phyloP scores from a whole-genome alignment of 2,888 invertebrate genomes.

The Uropetala carovei region DNA sequence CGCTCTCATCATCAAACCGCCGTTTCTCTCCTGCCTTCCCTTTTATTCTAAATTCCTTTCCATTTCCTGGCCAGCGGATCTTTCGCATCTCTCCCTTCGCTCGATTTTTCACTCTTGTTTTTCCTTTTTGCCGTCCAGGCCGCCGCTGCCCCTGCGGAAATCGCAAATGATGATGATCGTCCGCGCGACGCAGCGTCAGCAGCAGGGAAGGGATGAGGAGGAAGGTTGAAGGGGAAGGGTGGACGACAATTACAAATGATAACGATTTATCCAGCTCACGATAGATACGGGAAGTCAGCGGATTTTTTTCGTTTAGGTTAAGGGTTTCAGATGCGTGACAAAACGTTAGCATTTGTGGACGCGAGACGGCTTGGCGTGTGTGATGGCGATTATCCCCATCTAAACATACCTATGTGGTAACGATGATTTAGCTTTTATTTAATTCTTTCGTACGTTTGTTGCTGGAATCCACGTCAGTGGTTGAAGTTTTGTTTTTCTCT shows the following conservation, averaged over 20 bases:
- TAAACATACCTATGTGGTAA: not conserved
- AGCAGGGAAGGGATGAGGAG: not conserved
- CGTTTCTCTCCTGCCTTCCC: not conserved
- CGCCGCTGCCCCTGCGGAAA: constrained; percentile 34
- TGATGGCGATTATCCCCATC: not conserved
- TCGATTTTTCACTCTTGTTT: constrained; percentile 51
- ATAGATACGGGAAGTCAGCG: constrained; percentile 45
- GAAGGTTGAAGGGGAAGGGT: not conserved
- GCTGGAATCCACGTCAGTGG: too few relatives aligned
- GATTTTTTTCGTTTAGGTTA: not conserved
- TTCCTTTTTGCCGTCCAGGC: not conserved
- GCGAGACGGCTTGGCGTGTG: not conserved
- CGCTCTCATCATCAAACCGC: not conserved
- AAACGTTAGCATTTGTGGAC: not conserved
- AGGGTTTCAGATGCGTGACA: not conserved
- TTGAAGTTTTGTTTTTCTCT: too few relatives aligned
- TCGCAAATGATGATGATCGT: constrained; percentile 47
- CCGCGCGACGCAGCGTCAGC: constrained; percentile 12
- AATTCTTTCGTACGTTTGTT: too few relatives aligned
- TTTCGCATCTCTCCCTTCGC: not conserved
- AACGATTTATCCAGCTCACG: constrained; percentile 44
- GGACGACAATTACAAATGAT: constrained; percentile 50
- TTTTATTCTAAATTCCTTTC: not conserved
- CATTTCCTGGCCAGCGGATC: not conserved
- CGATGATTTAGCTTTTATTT: not conserved